Evolutionary conservation across 2,888 invertebrate species (phyloP).

Genomic region (Phortica magna): DNA sequence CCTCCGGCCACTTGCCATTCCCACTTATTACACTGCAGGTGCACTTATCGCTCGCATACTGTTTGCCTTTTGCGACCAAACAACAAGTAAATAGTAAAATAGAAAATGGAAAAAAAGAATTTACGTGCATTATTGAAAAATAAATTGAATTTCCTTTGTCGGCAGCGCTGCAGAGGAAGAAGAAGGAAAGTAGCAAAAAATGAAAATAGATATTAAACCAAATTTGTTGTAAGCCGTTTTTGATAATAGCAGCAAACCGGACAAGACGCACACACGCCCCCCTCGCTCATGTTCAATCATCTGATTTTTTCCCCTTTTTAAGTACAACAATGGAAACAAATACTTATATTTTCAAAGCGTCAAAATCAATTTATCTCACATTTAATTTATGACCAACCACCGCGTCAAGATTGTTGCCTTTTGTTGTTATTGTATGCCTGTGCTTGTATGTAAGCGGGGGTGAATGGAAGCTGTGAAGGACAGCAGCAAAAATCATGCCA

Average conservation of each 20-base stretch:
- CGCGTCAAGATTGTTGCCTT: not conserved
- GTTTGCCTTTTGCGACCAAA: not conserved
- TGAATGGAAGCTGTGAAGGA: no score
- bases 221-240: not conserved
- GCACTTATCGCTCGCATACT: not conserved
- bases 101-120: not conserved
- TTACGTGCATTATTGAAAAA: conserved; percentile 24
- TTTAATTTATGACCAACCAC: conserved; percentile 25
- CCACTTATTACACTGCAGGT: not conserved
- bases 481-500: no score
- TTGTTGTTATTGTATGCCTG: not conserved
- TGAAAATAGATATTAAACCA: no score
- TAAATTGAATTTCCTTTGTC: conserved; percentile 38
- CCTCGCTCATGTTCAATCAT: not conserved
- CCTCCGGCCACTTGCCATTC: no score
- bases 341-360: conserved; percentile 29
- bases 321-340: not conserved
- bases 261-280: not conserved
- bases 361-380: conserved; percentile 30
- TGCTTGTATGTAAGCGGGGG: no score
- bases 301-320: no score
- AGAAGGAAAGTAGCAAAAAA: no score
- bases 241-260: not conserved
- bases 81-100: not conserved
- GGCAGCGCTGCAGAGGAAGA: not conserved